Evolutionary conservation across 1,140 invertebrate genomes (phyloP).

Genomic region (Aphaenogaster ashmeadi): DNA sequence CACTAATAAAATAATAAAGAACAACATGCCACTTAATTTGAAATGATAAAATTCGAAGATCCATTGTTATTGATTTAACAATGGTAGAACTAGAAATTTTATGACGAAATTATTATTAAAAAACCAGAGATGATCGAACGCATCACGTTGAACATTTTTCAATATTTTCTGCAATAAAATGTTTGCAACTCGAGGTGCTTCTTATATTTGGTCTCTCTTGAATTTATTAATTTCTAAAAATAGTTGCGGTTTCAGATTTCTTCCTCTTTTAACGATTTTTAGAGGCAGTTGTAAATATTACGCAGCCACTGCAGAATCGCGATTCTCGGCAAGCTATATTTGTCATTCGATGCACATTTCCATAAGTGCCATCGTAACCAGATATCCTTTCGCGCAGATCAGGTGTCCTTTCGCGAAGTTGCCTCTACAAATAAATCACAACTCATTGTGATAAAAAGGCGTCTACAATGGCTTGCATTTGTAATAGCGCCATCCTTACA

Average conservation of each 20-base stretch:
- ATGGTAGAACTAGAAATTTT: not conserved
- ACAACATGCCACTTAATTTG: not conserved
- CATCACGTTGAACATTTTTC: not conserved
- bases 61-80: not conserved
- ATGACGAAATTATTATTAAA: not conserved
- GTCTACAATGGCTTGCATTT: conserved; percentile 48
- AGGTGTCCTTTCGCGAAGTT: conserved; percentile 59
- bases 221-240: conserved; percentile 35
- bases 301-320: not conserved
- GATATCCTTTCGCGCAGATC: conserved; percentile 57
- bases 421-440: conserved; percentile 55
- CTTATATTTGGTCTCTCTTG: not conserved
- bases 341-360: conserved; percentile 65
- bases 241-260: conserved; percentile 21
- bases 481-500: conserved; percentile 48
- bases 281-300: conserved; percentile 46
- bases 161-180: not conserved
- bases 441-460: conserved; percentile 57
- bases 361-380: conserved; percentile 70
- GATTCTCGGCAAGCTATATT: conserved; percentile 31
- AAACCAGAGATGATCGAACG: not conserved
- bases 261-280: conserved; percentile 26
- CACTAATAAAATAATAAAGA: not conserved
- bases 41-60: not conserved
- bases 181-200: not conserved